Base-by-base conservation (phyloP, 1,140 invertebrate genomes). In the Doryteuthis pealeii region DNA sequence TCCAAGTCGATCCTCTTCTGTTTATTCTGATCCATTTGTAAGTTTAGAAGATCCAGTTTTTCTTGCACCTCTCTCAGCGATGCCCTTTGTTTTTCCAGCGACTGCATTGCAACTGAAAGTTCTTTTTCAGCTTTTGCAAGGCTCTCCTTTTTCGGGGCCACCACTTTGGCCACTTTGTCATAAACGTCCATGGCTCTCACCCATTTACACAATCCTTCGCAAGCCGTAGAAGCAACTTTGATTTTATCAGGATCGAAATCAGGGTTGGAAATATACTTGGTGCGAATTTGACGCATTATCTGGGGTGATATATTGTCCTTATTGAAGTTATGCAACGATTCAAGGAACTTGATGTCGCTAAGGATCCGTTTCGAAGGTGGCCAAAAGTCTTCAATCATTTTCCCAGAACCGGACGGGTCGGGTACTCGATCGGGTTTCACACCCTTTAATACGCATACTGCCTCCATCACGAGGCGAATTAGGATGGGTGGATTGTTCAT, bases 121-220 rank as follows among this genome's bases (percentile, higher is more conserved):
- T 97, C 95, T 12, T 54, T 77, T 54, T 89, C 79, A 30, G 88
- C 88, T 43, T 83, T 84, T 68, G 83, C 84, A 77, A 89, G 76
- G 14, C 94, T 93, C 0, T 92, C 92, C 86, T 97, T 96, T 86
- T 98, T 98, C 0, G 96, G 96, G 0, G 94, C 95, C 0, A 99
- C 96, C 73, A 98, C 84, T 80, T 89, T 89, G 10, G 88, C 88
- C 15, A 89, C 89, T 79, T 87, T 89, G 75, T 89, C 88, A 77
- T 89, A 89, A n/a, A 84, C 77, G 40, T 89, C 87, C 84, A 89
- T 88, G 43, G 88, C 88, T 71, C 83, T 72, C 30, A 86, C 84
- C 88, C 88, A 89, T 75, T 84, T 86, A 75, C 86, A 88, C 67
- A 89, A 76, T 74, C 88, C 88, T 74, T 88, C 88, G 81, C 87